Conservation (phyloP, 2,797 vertebrate genomes). For the Enteromius treurensis region DNA sequence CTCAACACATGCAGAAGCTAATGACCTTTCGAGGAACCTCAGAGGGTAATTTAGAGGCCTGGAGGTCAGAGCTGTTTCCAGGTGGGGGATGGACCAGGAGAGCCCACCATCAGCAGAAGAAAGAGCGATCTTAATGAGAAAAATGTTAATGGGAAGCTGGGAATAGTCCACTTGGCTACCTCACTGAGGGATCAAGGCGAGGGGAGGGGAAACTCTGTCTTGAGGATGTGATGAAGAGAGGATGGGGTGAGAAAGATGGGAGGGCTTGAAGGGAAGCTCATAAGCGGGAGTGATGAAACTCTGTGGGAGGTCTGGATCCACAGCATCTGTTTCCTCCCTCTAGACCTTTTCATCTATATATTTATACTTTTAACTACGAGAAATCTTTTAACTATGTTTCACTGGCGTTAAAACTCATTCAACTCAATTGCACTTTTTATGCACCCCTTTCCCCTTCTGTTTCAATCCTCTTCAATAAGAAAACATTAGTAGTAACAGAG, state of each 20-base stretch:
- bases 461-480: not conserved
- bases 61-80: slow-evolving; percentile 39
- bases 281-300: slow-evolving; percentile 50
- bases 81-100: slow-evolving; percentile 57
- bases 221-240: slow-evolving; percentile 62
- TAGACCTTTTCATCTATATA: not conserved
- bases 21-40: slow-evolving; percentile 49
- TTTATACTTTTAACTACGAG: not conserved
- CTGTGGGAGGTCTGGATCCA: slow-evolving; percentile 1
- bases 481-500: not conserved
- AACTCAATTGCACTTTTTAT: no score
- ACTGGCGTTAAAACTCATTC: not conserved
- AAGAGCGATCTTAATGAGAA: slow-evolving; percentile 76
- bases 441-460: no score
- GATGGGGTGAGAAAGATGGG: slow-evolving; percentile 1
- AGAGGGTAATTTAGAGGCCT: slow-evolving; percentile 51
- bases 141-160: slow-evolving; percentile 75
- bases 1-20: slow-evolving; percentile 26
- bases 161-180: slow-evolving; percentile 73
- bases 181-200: slow-evolving; percentile 74
- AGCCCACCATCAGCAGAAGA: slow-evolving; percentile 67
- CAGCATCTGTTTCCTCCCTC: not conserved
- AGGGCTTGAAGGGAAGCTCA: not conserved
- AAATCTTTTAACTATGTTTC: not conserved
- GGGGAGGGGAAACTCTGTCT: slow-evolving; percentile 65